Percentiles rank a stretch among this genome's conserved stretches.
These are phyloP conservation scores for Sprattus sprattus DNA, from an alignment of 2,113 vertebrate genomes.

Conservation along the genomic window DNA sequence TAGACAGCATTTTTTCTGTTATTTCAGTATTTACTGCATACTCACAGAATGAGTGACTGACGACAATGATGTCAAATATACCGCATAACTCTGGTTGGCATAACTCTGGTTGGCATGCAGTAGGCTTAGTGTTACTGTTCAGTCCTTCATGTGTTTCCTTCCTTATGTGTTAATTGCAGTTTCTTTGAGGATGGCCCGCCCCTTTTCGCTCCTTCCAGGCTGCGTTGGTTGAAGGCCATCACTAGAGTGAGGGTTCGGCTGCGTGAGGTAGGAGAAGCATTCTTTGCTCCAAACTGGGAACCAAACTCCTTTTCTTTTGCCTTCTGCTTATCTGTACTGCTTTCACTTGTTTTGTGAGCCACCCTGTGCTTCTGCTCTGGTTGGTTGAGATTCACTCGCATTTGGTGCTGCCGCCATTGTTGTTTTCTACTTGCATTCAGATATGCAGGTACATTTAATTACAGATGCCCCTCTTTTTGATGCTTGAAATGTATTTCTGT, in stretches of 20 bases:
- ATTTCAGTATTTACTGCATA: no score
- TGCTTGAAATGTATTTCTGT: background rate
- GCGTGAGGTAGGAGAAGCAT: conserved; percentile 51
- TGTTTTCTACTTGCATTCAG: background rate
- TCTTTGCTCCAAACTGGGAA: background rate
- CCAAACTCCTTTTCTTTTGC: no score
- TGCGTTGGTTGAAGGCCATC: conserved; percentile 82
- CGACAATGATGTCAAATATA: background rate
- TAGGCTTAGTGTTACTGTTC: background rate
- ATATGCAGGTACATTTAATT: background rate
- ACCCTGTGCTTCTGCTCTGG: background rate
- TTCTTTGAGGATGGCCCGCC: conserved; percentile 61
- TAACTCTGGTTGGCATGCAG: background rate
- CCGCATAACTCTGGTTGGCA: background rate
- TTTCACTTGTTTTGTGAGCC: background rate
- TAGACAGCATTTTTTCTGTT: no score
- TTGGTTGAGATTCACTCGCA: conserved; percentile 42
- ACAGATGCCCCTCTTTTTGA: background rate
- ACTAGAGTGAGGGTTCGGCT: conserved; percentile 79
- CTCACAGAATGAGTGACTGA: background rate
- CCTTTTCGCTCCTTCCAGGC: conserved; percentile 73
- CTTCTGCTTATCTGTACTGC: background rate
- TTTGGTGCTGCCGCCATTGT: background rate
- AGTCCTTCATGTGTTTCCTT: background rate
- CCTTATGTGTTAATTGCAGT: conserved; percentile 34